Evolutionary conservation across 2,113 vertebrate species (phyloP).

Genomic region (Erythrocercus mccallii): DNA sequence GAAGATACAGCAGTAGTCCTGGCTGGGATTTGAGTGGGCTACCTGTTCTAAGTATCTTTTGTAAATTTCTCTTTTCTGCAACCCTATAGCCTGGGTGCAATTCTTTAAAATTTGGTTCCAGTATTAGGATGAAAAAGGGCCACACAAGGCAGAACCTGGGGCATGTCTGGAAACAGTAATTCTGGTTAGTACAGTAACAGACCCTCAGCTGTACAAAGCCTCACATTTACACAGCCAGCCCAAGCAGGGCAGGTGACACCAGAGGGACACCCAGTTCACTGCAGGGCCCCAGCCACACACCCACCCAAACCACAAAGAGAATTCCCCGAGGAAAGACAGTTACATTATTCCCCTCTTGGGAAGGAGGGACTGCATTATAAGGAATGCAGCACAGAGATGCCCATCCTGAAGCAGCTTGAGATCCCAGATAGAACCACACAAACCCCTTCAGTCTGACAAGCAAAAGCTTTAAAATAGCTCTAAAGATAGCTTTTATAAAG

Average conservation of each 20-base stretch:
- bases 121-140: not conserved
- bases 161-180: not conserved
- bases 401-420: not conserved
- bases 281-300: not conserved
- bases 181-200: not conserved
- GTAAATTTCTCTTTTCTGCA: not conserved
- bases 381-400: not conserved
- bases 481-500: not conserved
- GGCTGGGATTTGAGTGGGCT: not conserved
- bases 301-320: not conserved
- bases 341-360: not conserved
- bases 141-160: not conserved
- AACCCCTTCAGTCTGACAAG: not conserved
- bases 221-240: not conserved
- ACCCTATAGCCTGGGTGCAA: fast-evolving
- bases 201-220: not conserved
- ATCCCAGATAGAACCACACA: not conserved
- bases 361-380: not conserved
- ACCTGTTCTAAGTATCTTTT: not conserved
- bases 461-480: not conserved
- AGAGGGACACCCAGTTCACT: not conserved
- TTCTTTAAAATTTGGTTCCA: not conserved
- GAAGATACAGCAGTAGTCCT: not conserved
- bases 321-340: not conserved
- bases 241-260: not conserved